phyloP scores from a whole-genome alignment of 2,888 invertebrate species.

The Cataglyphis albicans region DNA sequence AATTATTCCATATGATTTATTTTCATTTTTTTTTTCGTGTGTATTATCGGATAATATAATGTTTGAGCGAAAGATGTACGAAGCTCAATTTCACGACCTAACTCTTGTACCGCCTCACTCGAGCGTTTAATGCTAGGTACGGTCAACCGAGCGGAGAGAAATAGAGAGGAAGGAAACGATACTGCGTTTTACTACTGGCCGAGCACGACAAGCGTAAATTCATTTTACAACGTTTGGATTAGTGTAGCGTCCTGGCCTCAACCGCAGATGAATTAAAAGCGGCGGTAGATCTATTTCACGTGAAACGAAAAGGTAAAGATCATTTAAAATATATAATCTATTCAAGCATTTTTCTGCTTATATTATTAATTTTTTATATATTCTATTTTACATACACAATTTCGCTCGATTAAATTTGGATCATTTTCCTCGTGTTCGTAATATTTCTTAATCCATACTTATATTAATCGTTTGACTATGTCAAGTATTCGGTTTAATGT shows the following conservation, averaged over 20 bases:
- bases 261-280: slow-evolving; percentile 21
- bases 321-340: not conserved
- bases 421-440: not conserved
- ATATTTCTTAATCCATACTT: slow-evolving; percentile 13
- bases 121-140: slow-evolving; percentile 52
- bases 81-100: slow-evolving; percentile 16
- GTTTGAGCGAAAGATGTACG: not conserved
- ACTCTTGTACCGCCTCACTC: slow-evolving; percentile 40
- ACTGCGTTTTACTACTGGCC: slow-evolving; percentile 64
- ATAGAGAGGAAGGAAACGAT: slow-evolving; percentile 61
- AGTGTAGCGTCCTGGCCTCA: slow-evolving; percentile 32
- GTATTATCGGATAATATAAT: not conserved
- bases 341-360: not conserved
- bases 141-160: slow-evolving; percentile 52
- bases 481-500: not conserved
- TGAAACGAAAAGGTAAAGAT: slow-evolving; percentile 6
- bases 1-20: not conserved
- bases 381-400: not conserved
- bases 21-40: not conserved
- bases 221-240: slow-evolving; percentile 65
- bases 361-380: not conserved
- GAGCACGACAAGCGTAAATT: slow-evolving; percentile 68
- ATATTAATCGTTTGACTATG: not conserved
- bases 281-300: not conserved
- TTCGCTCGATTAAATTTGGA: not conserved